Percentiles rank a stretch among this genome's conserved stretches.
These are phyloP conservation scores for Reinhardtius hippoglossoides DNA, from an alignment of 2,113 vertebrate genomes.

Conservation along the genomic window DNA sequence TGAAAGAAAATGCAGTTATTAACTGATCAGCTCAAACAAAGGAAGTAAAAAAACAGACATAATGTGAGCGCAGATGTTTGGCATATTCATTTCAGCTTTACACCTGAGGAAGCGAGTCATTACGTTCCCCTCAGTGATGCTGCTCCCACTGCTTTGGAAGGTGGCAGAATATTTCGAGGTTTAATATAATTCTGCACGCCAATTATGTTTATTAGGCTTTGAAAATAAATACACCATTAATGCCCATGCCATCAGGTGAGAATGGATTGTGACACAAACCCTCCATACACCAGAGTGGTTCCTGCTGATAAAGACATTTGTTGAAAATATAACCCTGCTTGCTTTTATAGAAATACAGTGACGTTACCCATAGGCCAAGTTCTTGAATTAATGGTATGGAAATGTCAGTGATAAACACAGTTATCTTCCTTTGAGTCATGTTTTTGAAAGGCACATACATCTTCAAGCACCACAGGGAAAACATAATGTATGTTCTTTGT, in stretches of 20 bases:
- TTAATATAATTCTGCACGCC: conserved; percentile 51
- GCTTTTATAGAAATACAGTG: too few relatives aligned
- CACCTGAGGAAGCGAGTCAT: conserved; percentile 49
- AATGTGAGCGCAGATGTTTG: conserved; percentile 52
- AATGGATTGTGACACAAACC: background rate
- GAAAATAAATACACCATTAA: conserved; percentile 50
- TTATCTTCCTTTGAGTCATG: background rate
- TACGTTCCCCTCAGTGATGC: conserved; percentile 30
- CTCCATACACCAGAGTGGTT: conserved; percentile 1
- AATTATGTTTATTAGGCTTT: conserved; percentile 58
- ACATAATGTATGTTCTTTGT: too few relatives aligned
- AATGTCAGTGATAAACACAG: too few relatives aligned
- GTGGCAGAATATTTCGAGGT: conserved; percentile 16
- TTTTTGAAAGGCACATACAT: too few relatives aligned
- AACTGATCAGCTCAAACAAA: conserved; percentile 54
- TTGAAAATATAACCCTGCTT: background rate
- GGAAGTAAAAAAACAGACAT: conserved; percentile 36
- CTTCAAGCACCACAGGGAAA: too few relatives aligned
- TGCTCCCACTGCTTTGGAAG: conserved; percentile 35
- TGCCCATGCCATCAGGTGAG: conserved; percentile 7
- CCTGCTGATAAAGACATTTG: conserved; percentile 33
- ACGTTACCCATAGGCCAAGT: background rate
- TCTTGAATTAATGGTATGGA: background rate
- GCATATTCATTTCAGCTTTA: conserved; percentile 48
- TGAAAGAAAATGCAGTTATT: conserved; percentile 36